Evolutionary conservation across 2,888 invertebrate genomes (phyloP).

Genomic region (Acheta domesticus): DNA sequence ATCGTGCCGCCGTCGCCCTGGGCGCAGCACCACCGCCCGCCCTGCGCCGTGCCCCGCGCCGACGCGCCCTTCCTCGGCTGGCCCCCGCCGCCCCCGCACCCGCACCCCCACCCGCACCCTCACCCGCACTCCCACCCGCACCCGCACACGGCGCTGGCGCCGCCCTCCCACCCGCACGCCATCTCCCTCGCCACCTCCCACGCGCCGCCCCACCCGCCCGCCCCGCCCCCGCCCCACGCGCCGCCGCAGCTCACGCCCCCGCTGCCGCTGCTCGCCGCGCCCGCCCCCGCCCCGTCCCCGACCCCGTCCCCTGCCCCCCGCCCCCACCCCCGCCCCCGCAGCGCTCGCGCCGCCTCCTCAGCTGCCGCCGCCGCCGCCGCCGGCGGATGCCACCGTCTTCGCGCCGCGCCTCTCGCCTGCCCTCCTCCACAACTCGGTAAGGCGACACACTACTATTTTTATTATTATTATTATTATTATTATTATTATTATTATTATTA

Average conservation of each 20-base stretch:
- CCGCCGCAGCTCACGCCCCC: constrained; percentile 51
- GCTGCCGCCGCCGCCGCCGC: neutral
- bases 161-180: neutral
- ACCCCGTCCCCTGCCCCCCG: no score
- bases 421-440: neutral
- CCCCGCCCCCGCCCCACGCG: neutral
- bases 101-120: neutral
- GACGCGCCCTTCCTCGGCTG: constrained; percentile 43
- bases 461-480: no score
- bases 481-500: no score
- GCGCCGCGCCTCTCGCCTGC: constrained; percentile 33
- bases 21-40: constrained; percentile 44
- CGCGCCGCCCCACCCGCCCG: neutral
- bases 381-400: neutral
- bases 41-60: constrained; percentile 37
- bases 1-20: constrained; percentile 30
- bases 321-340: neutral
- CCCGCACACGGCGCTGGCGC: neutral
- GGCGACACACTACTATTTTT: neutral
- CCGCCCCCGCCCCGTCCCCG: constrained; percentile 49
- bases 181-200: neutral
- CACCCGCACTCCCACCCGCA: neutral
- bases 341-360: neutral
- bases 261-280: constrained; percentile 58
- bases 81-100: constrained; percentile 47